Conservation (phyloP, 2,797 vertebrate genomes). For the Tragelaphus oryx region DNA sequence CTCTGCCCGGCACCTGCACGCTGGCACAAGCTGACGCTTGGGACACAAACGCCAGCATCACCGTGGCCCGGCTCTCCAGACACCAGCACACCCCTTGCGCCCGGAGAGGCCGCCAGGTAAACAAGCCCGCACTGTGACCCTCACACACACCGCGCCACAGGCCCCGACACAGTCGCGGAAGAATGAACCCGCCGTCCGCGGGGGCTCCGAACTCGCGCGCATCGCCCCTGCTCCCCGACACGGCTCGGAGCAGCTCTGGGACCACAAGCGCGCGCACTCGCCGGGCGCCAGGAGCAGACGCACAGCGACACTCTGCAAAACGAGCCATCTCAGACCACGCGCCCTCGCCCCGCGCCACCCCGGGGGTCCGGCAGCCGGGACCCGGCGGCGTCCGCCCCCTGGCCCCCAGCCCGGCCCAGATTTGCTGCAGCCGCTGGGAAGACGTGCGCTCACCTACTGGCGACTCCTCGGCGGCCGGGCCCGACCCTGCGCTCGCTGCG, state of each 20-base stretch:
- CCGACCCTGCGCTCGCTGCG: not conserved
- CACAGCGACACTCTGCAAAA: not conserved
- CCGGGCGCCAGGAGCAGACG: not conserved
- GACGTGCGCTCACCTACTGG: constrained; percentile 51
- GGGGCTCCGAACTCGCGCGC: not conserved
- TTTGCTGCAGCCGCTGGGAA: not conserved
- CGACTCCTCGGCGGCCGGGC: constrained; percentile 4
- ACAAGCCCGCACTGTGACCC: not conserved
- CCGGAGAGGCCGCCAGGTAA: not conserved
- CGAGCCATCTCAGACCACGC: not conserved
- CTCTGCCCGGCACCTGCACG: not conserved
- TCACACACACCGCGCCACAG: not conserved
- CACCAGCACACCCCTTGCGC: not conserved
- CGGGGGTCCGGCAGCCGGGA: not conserved
- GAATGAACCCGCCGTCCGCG: not conserved
- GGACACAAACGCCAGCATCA: not conserved
- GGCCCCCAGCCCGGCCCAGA: not conserved
- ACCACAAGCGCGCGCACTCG: not conserved
- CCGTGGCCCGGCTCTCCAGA: not conserved
- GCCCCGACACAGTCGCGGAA: not conserved
- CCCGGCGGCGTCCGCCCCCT: not conserved
- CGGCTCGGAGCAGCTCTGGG: not conserved
- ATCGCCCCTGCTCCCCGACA: not conserved
- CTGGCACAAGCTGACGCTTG: not conserved
- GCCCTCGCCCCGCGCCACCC: not conserved